Base-by-base conservation (phyloP, 2,113 vertebrate genomes). In the Calidris pygmaea region DNA sequence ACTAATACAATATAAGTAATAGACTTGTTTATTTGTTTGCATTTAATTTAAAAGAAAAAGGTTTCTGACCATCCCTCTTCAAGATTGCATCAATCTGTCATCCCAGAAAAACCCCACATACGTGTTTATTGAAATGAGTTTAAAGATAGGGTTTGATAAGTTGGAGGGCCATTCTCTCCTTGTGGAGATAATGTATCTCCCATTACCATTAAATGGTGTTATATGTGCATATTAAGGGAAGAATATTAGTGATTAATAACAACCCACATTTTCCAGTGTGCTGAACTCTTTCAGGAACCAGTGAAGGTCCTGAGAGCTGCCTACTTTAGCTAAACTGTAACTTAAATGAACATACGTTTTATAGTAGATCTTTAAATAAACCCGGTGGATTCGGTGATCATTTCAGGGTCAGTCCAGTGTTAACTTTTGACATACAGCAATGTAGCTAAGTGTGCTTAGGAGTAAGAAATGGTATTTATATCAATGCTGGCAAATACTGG, bases 151-250 rank as follows among this genome's bases (percentile, higher is more conserved):
- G 22, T 84, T 77, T 92, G 85, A 29, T 84, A 84, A 82, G 86
- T 73, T 89, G 48, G 67, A 59, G 62, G 53, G 74, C 60, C 90
- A 67, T 59, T 96, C 35, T 55, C 4, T 16, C 90, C 32, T 87
- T 85, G 63, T 82, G 60, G 17, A 89, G 90, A n/a, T 58, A 85
- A 84, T 96, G 45, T 87, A 90, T 94, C 93, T 97, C 70, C 70
- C 74, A 92, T 95, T 96, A 94, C n/a, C 65, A 81, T 93, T 96
- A 95, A 91, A 96, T 78, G 50, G 37, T 87, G 58, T 77, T 97
- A 65, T 55, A 90, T 86, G 96, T 70, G 79, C 74, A 89, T 96
- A 93, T 78, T 68, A 92, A 96, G 72, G 75, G 34, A 71, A 90
- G 72, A 96, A 74, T 87, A 92, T 72, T 80, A 86, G 58, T 91